phyloP scores from a whole-genome alignment of 2,888 invertebrate species.

The Spisula solida region DNA sequence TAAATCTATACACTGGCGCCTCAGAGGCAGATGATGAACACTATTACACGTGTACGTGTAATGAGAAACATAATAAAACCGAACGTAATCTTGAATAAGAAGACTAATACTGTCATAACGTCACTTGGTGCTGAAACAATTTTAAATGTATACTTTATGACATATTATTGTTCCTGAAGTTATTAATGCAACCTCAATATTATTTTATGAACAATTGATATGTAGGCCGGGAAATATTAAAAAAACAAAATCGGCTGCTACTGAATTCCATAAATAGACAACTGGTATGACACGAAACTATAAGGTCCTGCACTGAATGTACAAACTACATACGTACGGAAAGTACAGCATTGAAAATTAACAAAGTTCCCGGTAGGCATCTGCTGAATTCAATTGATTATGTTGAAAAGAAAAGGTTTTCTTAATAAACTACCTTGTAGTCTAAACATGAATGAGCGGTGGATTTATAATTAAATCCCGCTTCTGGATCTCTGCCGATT shows the following conservation, averaged over 20 bases:
- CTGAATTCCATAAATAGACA: background rate
- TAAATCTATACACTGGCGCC: no score
- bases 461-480: background rate
- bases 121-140: no score
- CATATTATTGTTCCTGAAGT: no score
- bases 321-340: background rate
- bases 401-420: background rate
- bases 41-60: no score
- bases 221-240: background rate
- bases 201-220: background rate
- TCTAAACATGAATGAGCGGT: background rate
- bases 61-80: no score
- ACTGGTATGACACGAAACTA: background rate
- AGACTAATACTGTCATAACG: background rate
- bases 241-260: background rate
- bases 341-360: background rate
- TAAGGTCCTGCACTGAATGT: background rate
- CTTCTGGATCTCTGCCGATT: no score
- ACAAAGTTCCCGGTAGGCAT: background rate
- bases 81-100: no score
- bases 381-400: constrained; percentile 4
- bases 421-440: background rate
- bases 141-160: background rate
- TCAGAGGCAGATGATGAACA: no score
- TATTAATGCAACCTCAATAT: background rate